Evolutionary conservation across 2,113 vertebrate species (phyloP).

Genomic region (Ranitomeya imitator): DNA sequence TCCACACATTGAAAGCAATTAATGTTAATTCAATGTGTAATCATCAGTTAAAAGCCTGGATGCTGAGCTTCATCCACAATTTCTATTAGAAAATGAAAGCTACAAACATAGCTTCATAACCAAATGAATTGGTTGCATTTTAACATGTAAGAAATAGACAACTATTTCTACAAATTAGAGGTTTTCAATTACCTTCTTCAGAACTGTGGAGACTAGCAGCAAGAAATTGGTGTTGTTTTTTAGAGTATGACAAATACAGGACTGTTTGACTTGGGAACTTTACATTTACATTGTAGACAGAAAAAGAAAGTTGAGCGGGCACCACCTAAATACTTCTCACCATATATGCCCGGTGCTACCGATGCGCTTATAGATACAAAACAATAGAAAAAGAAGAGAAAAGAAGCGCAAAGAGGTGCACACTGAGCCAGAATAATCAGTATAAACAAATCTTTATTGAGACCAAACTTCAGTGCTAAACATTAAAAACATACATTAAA

Average conservation of each 20-base stretch:
- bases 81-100: neutral
- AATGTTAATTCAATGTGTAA: constrained; percentile 41
- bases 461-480: too few relatives aligned
- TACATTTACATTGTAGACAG: neutral
- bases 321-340: too few relatives aligned
- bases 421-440: too few relatives aligned
- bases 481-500: too few relatives aligned
- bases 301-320: too few relatives aligned
- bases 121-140: neutral
- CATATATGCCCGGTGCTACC: too few relatives aligned
- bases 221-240: neutral
- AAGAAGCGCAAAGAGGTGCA: too few relatives aligned
- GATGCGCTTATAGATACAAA: too few relatives aligned
- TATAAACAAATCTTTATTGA: too few relatives aligned
- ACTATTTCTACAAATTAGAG: neutral
- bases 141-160: neutral
- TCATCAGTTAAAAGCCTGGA: constrained; percentile 39
- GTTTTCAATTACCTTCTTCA: neutral
- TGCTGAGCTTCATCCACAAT: constrained; percentile 21
- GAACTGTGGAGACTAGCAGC: neutral
- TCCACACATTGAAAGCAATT: constrained; percentile 50
- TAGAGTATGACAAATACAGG: neutral
- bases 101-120: constrained; percentile 10
- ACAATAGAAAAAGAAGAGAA: too few relatives aligned
- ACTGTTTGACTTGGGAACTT: neutral